Percentiles rank a stretch among this genome's conserved stretches.
Evolutionary conservation across 2,797 vertebrate genomes (phyloP).

Genomic region (Hypotaenidia philippensis): DNA sequence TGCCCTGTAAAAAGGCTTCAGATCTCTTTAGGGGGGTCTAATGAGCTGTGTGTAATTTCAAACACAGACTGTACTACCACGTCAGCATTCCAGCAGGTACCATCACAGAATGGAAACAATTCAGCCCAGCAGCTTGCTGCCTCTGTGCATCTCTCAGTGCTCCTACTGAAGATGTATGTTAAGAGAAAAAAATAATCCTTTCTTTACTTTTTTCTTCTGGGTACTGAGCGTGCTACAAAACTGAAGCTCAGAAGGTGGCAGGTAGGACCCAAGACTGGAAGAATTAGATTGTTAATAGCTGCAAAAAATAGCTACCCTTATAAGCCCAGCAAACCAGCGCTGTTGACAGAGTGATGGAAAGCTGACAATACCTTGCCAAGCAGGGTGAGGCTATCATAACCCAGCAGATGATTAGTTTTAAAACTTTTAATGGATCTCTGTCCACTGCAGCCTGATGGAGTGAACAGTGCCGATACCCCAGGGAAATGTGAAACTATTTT

Average conservation of each 20-base stretch:
- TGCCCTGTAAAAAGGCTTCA: not conserved
- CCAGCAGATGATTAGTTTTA: conserved; percentile 19
- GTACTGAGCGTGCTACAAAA: not conserved
- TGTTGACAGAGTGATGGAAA: conserved; percentile 21
- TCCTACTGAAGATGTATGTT: not conserved
- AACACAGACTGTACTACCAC: not conserved
- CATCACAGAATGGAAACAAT: not conserved
- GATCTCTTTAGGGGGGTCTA: not conserved
- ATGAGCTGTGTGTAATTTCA: not conserved
- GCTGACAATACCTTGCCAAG: not conserved
- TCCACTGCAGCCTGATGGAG: not conserved
- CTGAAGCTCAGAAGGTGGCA: not conserved
- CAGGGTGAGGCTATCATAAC: conserved; percentile 11
- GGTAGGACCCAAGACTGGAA: not conserved
- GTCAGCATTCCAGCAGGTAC: not conserved
- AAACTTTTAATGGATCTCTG: conserved; percentile 52
- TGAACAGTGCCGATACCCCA: not conserved
- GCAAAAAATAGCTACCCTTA: not conserved
- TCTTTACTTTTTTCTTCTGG: not conserved
- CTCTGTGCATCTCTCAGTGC: not conserved
- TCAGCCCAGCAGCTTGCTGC: not conserved
- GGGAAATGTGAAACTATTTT: conserved; percentile 37
- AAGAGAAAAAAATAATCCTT: not conserved
- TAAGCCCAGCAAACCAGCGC: not conserved
- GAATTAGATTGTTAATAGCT: conserved; percentile 12